These are phyloP conservation scores for Drosophila pachea DNA, from an alignment of 1,140 invertebrate species.

Conservation along the genomic window DNA sequence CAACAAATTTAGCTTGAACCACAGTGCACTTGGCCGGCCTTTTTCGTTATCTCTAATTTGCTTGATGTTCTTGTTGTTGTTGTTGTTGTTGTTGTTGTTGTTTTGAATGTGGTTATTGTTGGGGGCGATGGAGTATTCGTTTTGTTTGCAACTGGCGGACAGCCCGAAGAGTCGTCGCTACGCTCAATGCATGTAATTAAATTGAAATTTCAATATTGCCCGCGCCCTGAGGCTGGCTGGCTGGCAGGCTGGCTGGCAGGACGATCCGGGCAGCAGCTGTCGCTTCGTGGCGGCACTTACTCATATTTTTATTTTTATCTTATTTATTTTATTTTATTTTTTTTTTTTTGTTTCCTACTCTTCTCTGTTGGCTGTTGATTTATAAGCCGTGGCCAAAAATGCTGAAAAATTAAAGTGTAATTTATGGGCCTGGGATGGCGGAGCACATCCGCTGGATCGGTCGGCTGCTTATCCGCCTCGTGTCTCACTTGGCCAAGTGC, in stretches of 20 bases:
- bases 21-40: slow-evolving; percentile 39
- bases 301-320: slow-evolving; percentile 30
- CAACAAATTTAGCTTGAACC: slow-evolving; percentile 75
- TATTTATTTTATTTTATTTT: slow-evolving; percentile 9
- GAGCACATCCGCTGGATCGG: slow-evolving; percentile 37
- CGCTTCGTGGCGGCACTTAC: slow-evolving; percentile 41
- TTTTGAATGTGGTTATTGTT: slow-evolving; percentile 26
- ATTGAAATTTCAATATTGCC: slow-evolving; percentile 77
- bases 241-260: not conserved
- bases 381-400: slow-evolving; percentile 76
- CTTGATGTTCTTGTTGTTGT: not conserved
- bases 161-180: slow-evolving; percentile 41
- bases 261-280: slow-evolving; percentile 35
- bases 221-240: slow-evolving; percentile 29
- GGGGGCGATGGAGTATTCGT: slow-evolving; percentile 45
- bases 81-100: slow-evolving; percentile 10
- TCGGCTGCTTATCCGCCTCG: slow-evolving; percentile 63
- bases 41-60: slow-evolving; percentile 19
- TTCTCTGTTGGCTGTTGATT: slow-evolving; percentile 48
- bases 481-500: slow-evolving; percentile 47
- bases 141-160: slow-evolving; percentile 50
- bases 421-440: slow-evolving; percentile 61
- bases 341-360: slow-evolving; percentile 9
- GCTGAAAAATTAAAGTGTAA: slow-evolving; percentile 77
- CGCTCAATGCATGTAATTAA: slow-evolving; percentile 71